Conservation (phyloP, 2,888 invertebrate species). For the Acronicta leporina region DNA sequence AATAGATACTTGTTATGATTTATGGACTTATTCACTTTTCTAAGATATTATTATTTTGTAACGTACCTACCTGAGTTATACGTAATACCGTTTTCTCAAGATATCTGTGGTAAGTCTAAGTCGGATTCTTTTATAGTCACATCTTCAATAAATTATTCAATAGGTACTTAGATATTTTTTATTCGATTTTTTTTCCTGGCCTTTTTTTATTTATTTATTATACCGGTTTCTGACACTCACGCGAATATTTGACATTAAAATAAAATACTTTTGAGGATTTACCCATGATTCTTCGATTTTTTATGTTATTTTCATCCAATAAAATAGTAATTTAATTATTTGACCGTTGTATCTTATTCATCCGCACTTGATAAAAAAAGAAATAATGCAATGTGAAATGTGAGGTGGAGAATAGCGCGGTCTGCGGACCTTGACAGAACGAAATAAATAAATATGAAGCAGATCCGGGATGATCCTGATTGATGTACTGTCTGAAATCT, state of each 20-base stretch:
- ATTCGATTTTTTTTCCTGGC: too few relatives aligned
- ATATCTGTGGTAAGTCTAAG: conserved; percentile 18
- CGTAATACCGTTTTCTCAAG: conserved; percentile 19
- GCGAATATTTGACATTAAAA: too few relatives aligned
- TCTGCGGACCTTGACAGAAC: conserved; percentile 40
- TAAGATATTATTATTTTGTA: conserved; percentile 39
- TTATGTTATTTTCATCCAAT: too few relatives aligned
- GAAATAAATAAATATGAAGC: conserved; percentile 68
- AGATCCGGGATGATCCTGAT: conserved; percentile 69
- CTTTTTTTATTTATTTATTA: too few relatives aligned
- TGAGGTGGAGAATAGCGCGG: conserved; percentile 10
- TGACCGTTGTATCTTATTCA: too few relatives aligned
- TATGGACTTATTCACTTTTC: conserved; percentile 28
- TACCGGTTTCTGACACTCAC: too few relatives aligned
- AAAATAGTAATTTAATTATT: too few relatives aligned
- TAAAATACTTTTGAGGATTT: too few relatives aligned
- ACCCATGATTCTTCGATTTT: too few relatives aligned
- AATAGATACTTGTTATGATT: conserved; percentile 44
- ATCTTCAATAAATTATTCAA: conserved; percentile 27
- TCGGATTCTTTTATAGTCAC: conserved; percentile 19
- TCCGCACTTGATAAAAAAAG: too few relatives aligned
- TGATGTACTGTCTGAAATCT: conserved; percentile 64
- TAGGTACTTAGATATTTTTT: conserved; percentile 5
- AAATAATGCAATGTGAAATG: conserved; percentile 18
- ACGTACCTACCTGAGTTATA: conserved; percentile 21